Percentiles rank a stretch among this genome's conserved stretches.
These are phyloP conservation scores for Megalops cyprinoides DNA, from an alignment of 2,797 vertebrate species.

Conservation along the genomic window DNA sequence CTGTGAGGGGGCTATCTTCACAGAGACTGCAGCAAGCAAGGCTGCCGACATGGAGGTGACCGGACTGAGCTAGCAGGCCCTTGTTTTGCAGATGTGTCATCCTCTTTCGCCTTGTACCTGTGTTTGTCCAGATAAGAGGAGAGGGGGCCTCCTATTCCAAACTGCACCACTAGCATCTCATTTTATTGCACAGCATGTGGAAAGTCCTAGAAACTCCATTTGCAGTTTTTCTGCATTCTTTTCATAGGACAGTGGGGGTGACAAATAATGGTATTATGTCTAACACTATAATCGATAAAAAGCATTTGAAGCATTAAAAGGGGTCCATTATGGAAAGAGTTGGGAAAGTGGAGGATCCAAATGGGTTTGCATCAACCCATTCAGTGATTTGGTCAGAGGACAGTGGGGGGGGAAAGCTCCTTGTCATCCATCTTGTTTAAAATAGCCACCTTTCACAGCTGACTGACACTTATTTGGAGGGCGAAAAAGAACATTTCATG, in stretches of 20 bases:
- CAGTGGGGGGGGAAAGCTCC: slow-evolving; percentile 51
- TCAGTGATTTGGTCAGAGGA: slow-evolving; percentile 57
- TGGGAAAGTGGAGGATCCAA: slow-evolving; percentile 69
- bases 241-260: slow-evolving; percentile 42
- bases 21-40: slow-evolving; percentile 54
- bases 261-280: slow-evolving; percentile 51
- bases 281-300: slow-evolving; percentile 71
- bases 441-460: slow-evolving; percentile 61
- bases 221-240: not conserved
- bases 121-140: slow-evolving; percentile 62
- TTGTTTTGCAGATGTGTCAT: slow-evolving; percentile 62
- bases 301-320: slow-evolving; percentile 70
- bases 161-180: not conserved
- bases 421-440: slow-evolving; percentile 66
- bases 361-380: slow-evolving; percentile 55
- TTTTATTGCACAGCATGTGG: not conserved
- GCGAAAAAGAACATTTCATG: slow-evolving; percentile 50
- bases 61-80: slow-evolving; percentile 55
- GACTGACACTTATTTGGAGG: slow-evolving; percentile 37
- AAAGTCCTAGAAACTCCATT: not conserved
- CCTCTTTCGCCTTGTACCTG: slow-evolving; percentile 55
- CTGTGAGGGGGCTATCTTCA: slow-evolving; percentile 62
- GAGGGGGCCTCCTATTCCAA: not conserved
- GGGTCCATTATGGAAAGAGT: slow-evolving; percentile 68
- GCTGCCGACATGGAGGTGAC: slow-evolving; percentile 43